Base-by-base conservation (phyloP, 2,113 vertebrate genomes). In the Istiophorus platypterus region DNA sequence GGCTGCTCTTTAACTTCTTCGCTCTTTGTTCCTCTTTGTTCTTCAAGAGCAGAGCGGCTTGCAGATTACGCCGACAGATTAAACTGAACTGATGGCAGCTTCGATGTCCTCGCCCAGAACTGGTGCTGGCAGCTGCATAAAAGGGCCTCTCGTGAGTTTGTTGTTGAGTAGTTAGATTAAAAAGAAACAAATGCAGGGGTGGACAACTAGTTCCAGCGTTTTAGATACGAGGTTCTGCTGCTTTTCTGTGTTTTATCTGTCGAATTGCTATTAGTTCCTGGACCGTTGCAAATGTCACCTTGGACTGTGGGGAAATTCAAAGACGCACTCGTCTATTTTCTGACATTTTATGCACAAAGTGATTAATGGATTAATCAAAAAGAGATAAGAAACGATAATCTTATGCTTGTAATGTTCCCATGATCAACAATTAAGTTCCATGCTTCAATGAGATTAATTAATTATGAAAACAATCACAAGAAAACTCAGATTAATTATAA, bases 71-170 rank as follows among this genome's bases (percentile, higher is more conserved):
- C 49, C 81, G 76, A 27, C 54, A 72, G 56, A 78, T 84, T 71
- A 47, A 76, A 49, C 37, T 1, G 13, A 81, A 84, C 27, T 84
- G 62, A 89, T 81, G 73, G 10, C 31, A 12, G 39, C 73, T 75
- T 75, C 56, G 67, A 52, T 75, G 58, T 15, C 26, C 27, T 47
- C 12, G n/a, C 64, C 78, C 18, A 20, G 54, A 62, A n/a, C 56
- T 58, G 64, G 26, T 13, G 73, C 61, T 81, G 64, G 80, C 80
- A 81, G 68, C 68, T 24, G n/a, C 42, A 18, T 57, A 20, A 63
- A 52, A 56, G 61, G 61, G 54, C 74, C 47, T 26, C 12, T 2
- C 7, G 24, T 45, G 68, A 59, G 9, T 73, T 65, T 34, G 62
- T 26, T 72, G 80, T n/a, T 41, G n/a, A 52, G 54, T 2, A 63